Evolutionary conservation across 1,140 invertebrate species (phyloP).

Genomic region (Samia ricini): DNA sequence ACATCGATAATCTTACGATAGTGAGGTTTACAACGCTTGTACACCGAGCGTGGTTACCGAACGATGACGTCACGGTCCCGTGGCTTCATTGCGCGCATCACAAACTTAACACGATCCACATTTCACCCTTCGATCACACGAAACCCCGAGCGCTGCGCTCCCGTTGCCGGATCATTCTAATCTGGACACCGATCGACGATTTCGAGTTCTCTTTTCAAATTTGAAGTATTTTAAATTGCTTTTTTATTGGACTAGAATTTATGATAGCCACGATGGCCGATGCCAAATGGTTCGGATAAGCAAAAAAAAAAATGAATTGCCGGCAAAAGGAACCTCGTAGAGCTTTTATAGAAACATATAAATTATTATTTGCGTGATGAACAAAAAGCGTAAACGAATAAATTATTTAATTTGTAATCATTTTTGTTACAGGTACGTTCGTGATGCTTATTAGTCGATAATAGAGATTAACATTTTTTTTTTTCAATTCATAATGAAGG

Average conservation of each 20-base stretch:
- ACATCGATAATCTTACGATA: slow-evolving; percentile 59
- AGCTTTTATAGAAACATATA: not conserved
- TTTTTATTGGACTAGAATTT: slow-evolving; percentile 73
- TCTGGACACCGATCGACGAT: slow-evolving; percentile 38
- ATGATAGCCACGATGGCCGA: slow-evolving; percentile 35
- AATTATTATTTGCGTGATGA: not conserved
- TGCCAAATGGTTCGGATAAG: not conserved
- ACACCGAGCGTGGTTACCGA: slow-evolving; percentile 61
- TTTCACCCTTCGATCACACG: slow-evolving; percentile 22
- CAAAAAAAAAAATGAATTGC: not conserved
- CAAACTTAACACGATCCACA: slow-evolving; percentile 32
- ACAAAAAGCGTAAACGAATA: not conserved
- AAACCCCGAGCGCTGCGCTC: slow-evolving; percentile 24
- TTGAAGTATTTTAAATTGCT: slow-evolving; percentile 72
- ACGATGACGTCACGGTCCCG: slow-evolving; percentile 67
- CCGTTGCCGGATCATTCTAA: slow-evolving; percentile 23
- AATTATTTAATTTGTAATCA: not conserved
- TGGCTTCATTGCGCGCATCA: slow-evolving; percentile 32
- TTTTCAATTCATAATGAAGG: not conserved
- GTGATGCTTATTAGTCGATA: not conserved
- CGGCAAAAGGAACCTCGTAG: not conserved
- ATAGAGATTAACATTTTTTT: not conserved
- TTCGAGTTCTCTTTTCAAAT: slow-evolving; percentile 57
- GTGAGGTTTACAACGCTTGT: slow-evolving; percentile 59
- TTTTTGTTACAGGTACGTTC: not conserved